These are phyloP conservation scores for Trialeurodes vaporariorum DNA, from an alignment of 1,140 invertebrate species.

Conservation along the genomic window DNA sequence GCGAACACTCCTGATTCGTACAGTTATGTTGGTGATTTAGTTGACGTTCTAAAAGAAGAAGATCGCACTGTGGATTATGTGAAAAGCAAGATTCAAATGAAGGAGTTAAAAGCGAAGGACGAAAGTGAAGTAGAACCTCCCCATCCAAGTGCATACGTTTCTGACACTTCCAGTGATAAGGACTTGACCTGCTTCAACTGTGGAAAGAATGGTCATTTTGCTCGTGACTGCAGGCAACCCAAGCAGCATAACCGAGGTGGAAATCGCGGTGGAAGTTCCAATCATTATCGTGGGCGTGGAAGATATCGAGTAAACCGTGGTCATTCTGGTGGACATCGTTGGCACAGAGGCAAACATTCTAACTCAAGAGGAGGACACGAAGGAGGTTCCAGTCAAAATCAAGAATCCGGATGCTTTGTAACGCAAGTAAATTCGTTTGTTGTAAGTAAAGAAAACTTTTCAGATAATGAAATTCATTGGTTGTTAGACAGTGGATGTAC, in stretches of 20 bases:
- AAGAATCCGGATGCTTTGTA: no score
- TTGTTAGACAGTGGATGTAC: constrained; percentile 25
- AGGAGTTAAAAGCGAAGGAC: not conserved
- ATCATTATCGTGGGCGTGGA: no score
- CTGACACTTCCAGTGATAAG: not conserved
- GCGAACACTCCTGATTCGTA: not conserved
- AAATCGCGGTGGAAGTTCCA: not conserved
- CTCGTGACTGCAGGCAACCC: no score
- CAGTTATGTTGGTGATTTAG: not conserved
- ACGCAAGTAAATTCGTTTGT: no score
- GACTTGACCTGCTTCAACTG: not conserved
- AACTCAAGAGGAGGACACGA: no score
- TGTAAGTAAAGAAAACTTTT: no score
- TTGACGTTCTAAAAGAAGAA: not conserved
- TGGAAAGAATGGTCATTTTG: not conserved
- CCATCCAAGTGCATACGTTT: not conserved
- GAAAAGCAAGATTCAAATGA: not conserved
- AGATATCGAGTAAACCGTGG: no score
- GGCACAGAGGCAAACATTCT: no score
- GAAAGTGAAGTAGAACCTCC: not conserved
- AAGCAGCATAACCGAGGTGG: not conserved
- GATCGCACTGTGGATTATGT: not conserved
- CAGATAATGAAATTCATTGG: no score
- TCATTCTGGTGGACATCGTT: no score
- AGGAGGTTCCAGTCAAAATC: no score